A percentile compares a stretch with the other conserved stretches of the same genome.
Evolutionary conservation across 2,113 vertebrate species (phyloP).

Genomic region (Rhinoderma darwinii): DNA sequence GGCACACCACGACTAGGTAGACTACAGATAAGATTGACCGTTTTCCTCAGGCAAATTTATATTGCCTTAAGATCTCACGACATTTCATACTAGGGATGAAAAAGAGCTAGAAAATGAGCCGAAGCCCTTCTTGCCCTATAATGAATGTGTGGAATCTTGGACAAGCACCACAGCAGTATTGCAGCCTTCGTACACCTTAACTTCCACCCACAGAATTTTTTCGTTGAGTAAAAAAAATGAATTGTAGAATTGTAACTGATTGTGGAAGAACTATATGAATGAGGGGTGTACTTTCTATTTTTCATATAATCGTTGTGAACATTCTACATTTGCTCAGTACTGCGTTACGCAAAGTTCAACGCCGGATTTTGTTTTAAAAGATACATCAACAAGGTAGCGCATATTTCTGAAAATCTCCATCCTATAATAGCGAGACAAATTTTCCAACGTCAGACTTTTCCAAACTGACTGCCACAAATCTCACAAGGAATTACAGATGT

Average conservation of each 20-base stretch:
- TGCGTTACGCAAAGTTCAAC: background rate
- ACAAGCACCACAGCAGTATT: background rate
- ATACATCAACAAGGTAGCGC: background rate
- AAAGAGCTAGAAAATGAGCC: too few relatives aligned
- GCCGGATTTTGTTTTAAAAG: background rate
- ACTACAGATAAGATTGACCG: too few relatives aligned
- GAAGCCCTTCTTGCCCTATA: too few relatives aligned
- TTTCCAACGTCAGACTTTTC: background rate
- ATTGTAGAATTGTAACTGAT: too few relatives aligned
- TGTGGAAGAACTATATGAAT: background rate
- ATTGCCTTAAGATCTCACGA: too few relatives aligned
- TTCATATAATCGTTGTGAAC: too few relatives aligned
- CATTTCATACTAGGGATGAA: too few relatives aligned
- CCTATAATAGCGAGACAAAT: background rate
- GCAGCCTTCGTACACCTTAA: background rate
- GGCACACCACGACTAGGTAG: too few relatives aligned
- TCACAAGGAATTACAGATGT: slow-evolving; percentile 14
- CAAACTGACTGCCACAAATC: background rate
- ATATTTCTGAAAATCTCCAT: background rate
- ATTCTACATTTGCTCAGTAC: background rate
- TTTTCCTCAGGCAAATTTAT: too few relatives aligned
- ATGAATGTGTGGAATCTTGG: too few relatives aligned
- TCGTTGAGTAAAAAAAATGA: too few relatives aligned
- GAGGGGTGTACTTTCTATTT: background rate
- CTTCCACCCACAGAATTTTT: background rate